A percentile compares a stretch with the other conserved stretches of the same genome.
Conservation (phyloP, 92 coral and sea anemone species). For the Ricordea florida region DNA sequence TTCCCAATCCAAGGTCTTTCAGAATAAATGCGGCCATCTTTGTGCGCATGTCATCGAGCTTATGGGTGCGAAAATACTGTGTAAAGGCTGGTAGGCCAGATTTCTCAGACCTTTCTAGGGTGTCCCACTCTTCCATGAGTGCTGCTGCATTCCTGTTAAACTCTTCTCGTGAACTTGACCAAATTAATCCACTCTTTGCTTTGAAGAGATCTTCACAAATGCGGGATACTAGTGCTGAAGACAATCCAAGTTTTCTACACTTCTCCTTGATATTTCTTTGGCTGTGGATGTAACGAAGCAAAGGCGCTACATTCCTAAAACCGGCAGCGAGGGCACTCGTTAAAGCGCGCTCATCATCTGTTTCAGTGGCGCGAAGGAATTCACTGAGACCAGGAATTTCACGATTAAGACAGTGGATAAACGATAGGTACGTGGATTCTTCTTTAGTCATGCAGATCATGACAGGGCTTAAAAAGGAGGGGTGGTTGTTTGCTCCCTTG, state of each 20-base stretch:
- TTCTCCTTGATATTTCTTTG: slow-evolving; percentile 45
- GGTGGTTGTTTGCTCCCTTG: slow-evolving; percentile 15
- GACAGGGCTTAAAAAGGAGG: slow-evolving; percentile 40
- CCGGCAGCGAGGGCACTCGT: slow-evolving; percentile 47
- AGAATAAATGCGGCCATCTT: slow-evolving; percentile 27
- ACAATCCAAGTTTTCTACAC: slow-evolving; percentile 20
- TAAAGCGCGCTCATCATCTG: slow-evolving; percentile 37
- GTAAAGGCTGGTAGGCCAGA: slow-evolving; percentile 18
- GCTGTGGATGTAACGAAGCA: slow-evolving; percentile 52
- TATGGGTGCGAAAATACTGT: slow-evolving; percentile 3
- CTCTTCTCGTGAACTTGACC: slow-evolving; percentile 28
- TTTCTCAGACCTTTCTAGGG: slow-evolving; percentile 18
- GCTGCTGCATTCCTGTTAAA: slow-evolving; percentile 10
- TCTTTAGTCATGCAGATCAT: slow-evolving; percentile 65
- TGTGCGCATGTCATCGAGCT: slow-evolving; percentile 16
- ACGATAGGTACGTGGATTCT: slow-evolving; percentile 38
- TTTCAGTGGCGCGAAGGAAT: slow-evolving; percentile 38
- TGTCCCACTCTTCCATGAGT: slow-evolving; percentile 47
- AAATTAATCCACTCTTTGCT: slow-evolving; percentile 18
- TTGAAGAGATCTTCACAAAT: slow-evolving; percentile 27
- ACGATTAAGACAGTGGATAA: slow-evolving; percentile 32
- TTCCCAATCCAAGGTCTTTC: slow-evolving; percentile 57
- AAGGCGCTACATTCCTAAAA: slow-evolving; percentile 19
- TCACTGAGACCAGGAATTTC: slow-evolving; percentile 46
- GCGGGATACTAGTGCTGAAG: neutral